Conservation (phyloP, 1,140 invertebrate genomes). For the Cydia strobilella region DNA sequence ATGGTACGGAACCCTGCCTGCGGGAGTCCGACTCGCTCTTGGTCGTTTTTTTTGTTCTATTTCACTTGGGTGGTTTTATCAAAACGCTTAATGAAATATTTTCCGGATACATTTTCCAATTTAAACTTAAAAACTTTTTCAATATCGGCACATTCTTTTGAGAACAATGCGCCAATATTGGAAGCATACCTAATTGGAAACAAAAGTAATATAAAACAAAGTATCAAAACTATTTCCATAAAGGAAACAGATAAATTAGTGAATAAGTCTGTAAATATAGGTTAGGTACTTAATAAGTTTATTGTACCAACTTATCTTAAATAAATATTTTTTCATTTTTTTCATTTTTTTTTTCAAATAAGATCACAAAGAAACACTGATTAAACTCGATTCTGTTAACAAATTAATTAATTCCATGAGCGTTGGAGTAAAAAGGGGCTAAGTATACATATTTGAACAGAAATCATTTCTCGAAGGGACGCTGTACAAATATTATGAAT, state of each 20-base stretch:
- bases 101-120: neutral
- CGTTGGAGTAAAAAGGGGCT: neutral
- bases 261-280: no score
- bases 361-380: constrained; percentile 12
- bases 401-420: constrained; percentile 6
- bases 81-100: no score
- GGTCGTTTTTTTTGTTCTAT: no score
- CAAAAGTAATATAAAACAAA: neutral
- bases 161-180: neutral
- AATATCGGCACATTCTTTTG: neutral
- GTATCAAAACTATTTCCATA: constrained; percentile 2
- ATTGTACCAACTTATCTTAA: no score
- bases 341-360: no score
- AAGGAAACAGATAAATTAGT: neutral
- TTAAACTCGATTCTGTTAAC: constrained; percentile 18
- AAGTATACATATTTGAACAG: neutral
- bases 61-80: no score
- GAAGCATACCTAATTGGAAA: neutral
- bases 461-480: neutral
- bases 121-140: neutral
- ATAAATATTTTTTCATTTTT: no score
- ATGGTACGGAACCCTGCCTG: no score
- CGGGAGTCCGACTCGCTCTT: no score
- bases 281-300: no score
- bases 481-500: neutral